Evolutionary conservation across 2,797 vertebrate species (phyloP).

Genomic region (Peromyscus melanophrys): DNA sequence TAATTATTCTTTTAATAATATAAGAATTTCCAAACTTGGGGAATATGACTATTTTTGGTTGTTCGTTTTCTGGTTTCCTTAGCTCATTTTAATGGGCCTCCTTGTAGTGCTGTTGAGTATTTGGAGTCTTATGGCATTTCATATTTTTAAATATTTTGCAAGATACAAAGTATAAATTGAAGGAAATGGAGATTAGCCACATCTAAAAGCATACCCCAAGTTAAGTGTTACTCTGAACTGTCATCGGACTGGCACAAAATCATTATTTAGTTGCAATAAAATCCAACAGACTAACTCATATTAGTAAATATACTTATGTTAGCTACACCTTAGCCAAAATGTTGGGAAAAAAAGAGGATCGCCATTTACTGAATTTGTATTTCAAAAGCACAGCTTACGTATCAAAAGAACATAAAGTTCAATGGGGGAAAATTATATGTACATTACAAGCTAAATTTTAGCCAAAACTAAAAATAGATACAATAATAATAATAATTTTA

Average conservation of each 20-base stretch:
- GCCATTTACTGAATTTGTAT: constrained; percentile 69
- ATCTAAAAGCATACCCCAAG: constrained; percentile 58
- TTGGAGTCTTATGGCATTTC: constrained; percentile 63
- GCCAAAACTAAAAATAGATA: constrained; percentile 61
- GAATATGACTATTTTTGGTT: constrained; percentile 70
- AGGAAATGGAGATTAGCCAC: constrained; percentile 65
- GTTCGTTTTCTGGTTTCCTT: constrained; percentile 45
- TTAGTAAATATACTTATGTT: constrained; percentile 81
- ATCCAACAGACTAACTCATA: constrained; percentile 75
- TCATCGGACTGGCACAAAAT: constrained; percentile 50
- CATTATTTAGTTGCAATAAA: constrained; percentile 80
- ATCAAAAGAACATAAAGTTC: constrained; percentile 73
- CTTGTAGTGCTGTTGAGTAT: not conserved
- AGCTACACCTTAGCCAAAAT: constrained; percentile 79
- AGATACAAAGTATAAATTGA: constrained; percentile 79
- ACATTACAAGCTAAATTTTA: constrained; percentile 77
- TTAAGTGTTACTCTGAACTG: constrained; percentile 60
- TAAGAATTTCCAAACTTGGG: constrained; percentile 79
- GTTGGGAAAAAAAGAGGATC: constrained; percentile 72
- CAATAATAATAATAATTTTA: constrained; percentile 58
- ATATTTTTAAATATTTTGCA: constrained; percentile 73
- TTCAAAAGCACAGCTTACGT: constrained; percentile 10
- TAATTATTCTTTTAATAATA: constrained; percentile 55
- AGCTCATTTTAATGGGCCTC: not conserved
- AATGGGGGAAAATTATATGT: constrained; percentile 25